Evolutionary conservation across 1,140 invertebrate species (phyloP).

Genomic region (Chelonus insularis): DNA sequence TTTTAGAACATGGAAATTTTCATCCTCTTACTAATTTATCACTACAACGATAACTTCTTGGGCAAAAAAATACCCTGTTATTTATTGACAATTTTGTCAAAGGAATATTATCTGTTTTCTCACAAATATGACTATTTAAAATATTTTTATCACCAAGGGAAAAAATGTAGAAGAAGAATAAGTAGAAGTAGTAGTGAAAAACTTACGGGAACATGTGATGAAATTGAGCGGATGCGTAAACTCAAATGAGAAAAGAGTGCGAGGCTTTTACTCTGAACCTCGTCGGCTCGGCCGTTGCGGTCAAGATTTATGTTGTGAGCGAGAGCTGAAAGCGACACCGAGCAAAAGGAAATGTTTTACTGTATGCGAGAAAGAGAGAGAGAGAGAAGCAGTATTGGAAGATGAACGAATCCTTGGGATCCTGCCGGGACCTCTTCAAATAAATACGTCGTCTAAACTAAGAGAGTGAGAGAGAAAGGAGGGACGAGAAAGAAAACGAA

Average conservation of each 20-base stretch:
- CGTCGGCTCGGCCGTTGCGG: constrained; percentile 14
- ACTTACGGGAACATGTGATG: neutral
- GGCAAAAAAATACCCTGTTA: too few species aligned
- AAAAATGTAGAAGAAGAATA: too few species aligned
- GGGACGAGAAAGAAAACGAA: neutral
- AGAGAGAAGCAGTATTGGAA: neutral
- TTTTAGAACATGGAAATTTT: too few species aligned
- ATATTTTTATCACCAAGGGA: too few species aligned
- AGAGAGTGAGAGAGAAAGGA: neutral
- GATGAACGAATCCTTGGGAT: constrained; percentile 25
- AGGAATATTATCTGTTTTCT: too few species aligned
- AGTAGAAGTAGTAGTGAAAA: neutral
- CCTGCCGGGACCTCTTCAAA: constrained; percentile 28
- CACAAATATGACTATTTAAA: too few species aligned
- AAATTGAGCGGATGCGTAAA: constrained; percentile 4
- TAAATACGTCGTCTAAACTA: constrained; percentile 25
- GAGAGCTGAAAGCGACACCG: neutral
- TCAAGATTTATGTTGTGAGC: constrained; percentile 22
- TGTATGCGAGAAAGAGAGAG: neutral
- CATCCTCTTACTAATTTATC: too few species aligned
- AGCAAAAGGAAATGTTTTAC: constrained; percentile 1
- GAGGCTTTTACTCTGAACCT: constrained; percentile 7
- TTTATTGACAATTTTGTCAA: too few species aligned
- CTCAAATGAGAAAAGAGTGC: neutral
- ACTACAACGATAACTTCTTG: too few species aligned